Evolutionary conservation across 2,113 vertebrate genomes (phyloP).

Genomic region (Tenrec ecaudatus): DNA sequence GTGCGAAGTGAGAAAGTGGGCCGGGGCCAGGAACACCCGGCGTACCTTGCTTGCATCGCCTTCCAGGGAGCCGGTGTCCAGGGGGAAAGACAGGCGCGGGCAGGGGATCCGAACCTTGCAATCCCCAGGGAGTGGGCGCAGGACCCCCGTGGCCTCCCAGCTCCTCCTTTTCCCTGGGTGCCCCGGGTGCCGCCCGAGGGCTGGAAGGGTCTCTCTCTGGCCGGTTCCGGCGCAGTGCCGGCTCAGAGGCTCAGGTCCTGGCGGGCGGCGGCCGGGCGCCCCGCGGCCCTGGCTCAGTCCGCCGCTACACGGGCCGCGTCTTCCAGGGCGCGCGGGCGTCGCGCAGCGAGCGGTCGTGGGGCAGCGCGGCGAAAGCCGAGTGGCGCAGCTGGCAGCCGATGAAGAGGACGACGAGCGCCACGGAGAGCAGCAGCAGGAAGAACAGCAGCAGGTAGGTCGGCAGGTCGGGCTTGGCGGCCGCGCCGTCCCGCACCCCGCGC

Average conservation of each 20-base stretch:
- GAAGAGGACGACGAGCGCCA: slow-evolving; percentile 97
- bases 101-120: no score
- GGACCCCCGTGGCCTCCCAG: not conserved
- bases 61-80: not conserved
- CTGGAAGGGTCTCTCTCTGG: not conserved
- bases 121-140: no score
- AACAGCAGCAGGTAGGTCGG: slow-evolving; percentile 96
- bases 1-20: not conserved
- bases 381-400: slow-evolving; percentile 98
- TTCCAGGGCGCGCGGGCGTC: slow-evolving; percentile 96
- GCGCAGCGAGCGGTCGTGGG: slow-evolving; percentile 97
- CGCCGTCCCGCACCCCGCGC: slow-evolving; percentile 92
- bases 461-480: slow-evolving; percentile 95
- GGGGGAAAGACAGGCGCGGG: no score
- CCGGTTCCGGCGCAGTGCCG: not conserved
- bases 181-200: not conserved
- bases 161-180: not conserved
- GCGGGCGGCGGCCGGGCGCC: not conserved
- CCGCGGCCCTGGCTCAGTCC: not conserved
- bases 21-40: not conserved
- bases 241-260: not conserved
- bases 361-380: slow-evolving; percentile 97
- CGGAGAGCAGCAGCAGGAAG: slow-evolving; percentile 94
- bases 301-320: slow-evolving; percentile 87
- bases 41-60: not conserved